Evolutionary conservation across 2,888 invertebrate genomes (phyloP), one percentile per base, ranked within the genome.

Genomic region (Diogma glabrata): DNA sequence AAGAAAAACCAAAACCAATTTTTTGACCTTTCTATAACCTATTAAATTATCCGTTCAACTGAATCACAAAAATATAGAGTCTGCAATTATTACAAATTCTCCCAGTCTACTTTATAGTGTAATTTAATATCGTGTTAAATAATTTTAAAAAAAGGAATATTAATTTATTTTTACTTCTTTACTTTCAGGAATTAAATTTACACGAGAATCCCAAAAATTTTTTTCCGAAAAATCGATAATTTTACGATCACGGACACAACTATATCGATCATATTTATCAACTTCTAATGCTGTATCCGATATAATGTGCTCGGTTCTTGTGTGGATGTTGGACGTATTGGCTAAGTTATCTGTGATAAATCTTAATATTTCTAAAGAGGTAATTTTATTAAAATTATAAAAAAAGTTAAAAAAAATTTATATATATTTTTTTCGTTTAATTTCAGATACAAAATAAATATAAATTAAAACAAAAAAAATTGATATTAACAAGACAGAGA

Each of bases 391-490:
- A 8, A 36, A 36, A 40, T n/a, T 40, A 43, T 43, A 43, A 43
- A 43, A 43, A 22, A 23, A n/a, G n/a, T 3, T 43, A 20, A 12
- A 43, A n/a, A 28, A 10, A 28, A 12, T 12, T 12, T 28, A 28
- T 3, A 12, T 28, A 28, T 22, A 40, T 40, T 40, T 40, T 2
- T 19, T 17, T 19, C 20, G 4, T 43, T 43, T n/a, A 43, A 22
- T 43, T 22, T 1, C 23, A 43, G 43, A 43, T 43, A 14, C 20
- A 43, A 43, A 43, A 43, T 22, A 43, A 43, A 43, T 43, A 43
- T n/a, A 43, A 22, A 43, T 8, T 43, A 3, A 43, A 43, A 43
- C 43, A 43, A 43, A 43, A 43, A 14, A 43, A 43, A 43, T 43
- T n/a, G n/a, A n/a, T n/a, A n/a, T n/a, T n/a, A n/a, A n/a, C n/a